Conservation (phyloP, 35 echinoderm and acorn worm species). For the Amphiura filiformis region DNA sequence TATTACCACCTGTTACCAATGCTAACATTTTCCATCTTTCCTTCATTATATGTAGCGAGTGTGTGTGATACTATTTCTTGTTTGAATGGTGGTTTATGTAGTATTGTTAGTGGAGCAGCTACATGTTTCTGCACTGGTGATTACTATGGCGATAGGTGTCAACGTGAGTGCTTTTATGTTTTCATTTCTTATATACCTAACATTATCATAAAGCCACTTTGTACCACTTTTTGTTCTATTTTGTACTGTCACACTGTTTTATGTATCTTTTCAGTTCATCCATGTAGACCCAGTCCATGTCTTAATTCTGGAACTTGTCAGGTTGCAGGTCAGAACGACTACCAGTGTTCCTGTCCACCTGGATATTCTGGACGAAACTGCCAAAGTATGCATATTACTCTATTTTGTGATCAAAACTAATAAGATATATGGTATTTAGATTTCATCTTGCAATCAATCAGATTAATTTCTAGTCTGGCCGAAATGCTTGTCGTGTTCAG, state of each 20-base stretch:
- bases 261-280: background rate
- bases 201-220: too few relatives aligned
- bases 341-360: background rate
- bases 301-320: background rate
- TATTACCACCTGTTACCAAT: too few relatives aligned
- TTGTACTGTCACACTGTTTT: too few relatives aligned
- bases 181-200: too few relatives aligned
- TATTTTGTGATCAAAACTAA: too few relatives aligned
- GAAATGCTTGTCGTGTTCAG: too few relatives aligned
- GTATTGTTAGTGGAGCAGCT: background rate
- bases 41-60: background rate
- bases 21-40: background rate
- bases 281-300: background rate
- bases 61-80: background rate
- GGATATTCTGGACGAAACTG: background rate
- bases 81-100: background rate
- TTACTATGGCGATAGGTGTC: background rate
- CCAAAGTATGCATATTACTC: background rate
- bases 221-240: too few relatives aligned
- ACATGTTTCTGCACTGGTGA: background rate
- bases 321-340: background rate
- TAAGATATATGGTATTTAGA: too few relatives aligned
- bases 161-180: background rate
- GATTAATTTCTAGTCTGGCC: too few relatives aligned
- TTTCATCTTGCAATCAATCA: too few relatives aligned